phyloP scores from a whole-genome alignment of 1,140 invertebrate genomes.

The Bombus confusus region DNA sequence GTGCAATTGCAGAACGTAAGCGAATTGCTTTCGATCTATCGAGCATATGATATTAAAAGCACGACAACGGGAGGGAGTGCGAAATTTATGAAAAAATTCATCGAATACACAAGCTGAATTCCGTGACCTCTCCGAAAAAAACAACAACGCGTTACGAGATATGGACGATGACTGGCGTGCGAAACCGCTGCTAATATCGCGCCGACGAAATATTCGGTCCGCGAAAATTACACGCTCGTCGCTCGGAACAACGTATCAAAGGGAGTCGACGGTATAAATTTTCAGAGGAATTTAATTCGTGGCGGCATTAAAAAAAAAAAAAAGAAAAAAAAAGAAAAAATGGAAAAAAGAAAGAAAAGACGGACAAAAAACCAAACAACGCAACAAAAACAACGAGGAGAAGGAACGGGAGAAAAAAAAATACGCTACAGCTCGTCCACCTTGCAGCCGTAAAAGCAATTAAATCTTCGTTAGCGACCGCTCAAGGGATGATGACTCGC shows the following conservation, averaged over 20 bases:
- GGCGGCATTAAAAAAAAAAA: slow-evolving; percentile 1
- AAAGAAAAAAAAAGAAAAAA: no score
- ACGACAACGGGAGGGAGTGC: not conserved
- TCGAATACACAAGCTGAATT: not conserved
- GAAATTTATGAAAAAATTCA: slow-evolving; percentile 4
- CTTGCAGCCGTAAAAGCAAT: slow-evolving; percentile 29
- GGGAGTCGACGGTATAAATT: slow-evolving; percentile 44
- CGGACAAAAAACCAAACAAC: not conserved
- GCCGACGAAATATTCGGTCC: slow-evolving; percentile 21
- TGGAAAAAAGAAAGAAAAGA: not conserved
- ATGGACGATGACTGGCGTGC: slow-evolving; percentile 26
- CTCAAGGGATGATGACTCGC: not conserved
- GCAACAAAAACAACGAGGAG: not conserved
- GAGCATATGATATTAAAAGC: not conserved
- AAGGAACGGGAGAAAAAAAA: not conserved
- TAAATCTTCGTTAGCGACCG: slow-evolving; percentile 41
- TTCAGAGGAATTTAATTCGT: slow-evolving; percentile 50
- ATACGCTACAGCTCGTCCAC: not conserved
- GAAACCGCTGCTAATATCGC: slow-evolving; percentile 41
- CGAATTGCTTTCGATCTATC: not conserved
- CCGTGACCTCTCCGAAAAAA: not conserved
- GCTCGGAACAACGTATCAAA: slow-evolving; percentile 35
- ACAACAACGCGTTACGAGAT: not conserved
- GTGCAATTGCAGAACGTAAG: no score
- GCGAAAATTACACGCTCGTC: slow-evolving; percentile 42